Conservation (phyloP, 2,888 invertebrate genomes). For the Hedychridium roseum region DNA sequence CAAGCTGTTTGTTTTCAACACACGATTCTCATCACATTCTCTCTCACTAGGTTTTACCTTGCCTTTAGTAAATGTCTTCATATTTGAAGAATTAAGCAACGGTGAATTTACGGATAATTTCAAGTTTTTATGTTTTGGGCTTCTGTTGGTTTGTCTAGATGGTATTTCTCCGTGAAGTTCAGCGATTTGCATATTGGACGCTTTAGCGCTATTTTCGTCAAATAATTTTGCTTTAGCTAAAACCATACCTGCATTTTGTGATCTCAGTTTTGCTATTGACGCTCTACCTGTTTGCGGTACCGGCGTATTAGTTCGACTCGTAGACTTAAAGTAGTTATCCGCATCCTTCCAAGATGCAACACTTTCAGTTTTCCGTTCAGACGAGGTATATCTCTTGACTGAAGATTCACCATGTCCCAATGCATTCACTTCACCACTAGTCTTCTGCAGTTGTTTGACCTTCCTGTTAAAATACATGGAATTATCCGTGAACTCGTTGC, state of each 20-base stretch:
- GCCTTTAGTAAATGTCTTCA: no score
- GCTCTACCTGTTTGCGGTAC: constrained; percentile 70
- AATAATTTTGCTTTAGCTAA: constrained; percentile 81
- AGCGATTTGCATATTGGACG: constrained; percentile 1
- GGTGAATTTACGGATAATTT: no score
- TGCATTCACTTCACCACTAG: constrained; percentile 47
- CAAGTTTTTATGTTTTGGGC: no score
- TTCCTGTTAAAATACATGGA: constrained; percentile 49
- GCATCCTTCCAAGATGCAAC: constrained; percentile 67
- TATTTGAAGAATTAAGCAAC: no score
- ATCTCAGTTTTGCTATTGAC: constrained; percentile 76
- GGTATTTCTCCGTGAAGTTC: no score
- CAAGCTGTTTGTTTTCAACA: no score
- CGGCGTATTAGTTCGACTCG: constrained; percentile 38
- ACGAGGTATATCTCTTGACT: constrained; percentile 4
- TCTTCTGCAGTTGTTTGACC: constrained; percentile 53
- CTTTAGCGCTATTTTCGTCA: constrained; percentile 64
- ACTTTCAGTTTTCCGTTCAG: constrained; percentile 33
- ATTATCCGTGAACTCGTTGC: constrained; percentile 47
- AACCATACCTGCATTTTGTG: constrained; percentile 83
- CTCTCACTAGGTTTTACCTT: no score
- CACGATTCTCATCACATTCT: no score
- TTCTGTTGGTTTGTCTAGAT: no score
- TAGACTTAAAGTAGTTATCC: constrained; percentile 66
- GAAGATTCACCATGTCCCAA: constrained; percentile 13